phyloP scores from a whole-genome alignment of 2,113 vertebrate genomes.

The Edolisoma coerulescens region DNA sequence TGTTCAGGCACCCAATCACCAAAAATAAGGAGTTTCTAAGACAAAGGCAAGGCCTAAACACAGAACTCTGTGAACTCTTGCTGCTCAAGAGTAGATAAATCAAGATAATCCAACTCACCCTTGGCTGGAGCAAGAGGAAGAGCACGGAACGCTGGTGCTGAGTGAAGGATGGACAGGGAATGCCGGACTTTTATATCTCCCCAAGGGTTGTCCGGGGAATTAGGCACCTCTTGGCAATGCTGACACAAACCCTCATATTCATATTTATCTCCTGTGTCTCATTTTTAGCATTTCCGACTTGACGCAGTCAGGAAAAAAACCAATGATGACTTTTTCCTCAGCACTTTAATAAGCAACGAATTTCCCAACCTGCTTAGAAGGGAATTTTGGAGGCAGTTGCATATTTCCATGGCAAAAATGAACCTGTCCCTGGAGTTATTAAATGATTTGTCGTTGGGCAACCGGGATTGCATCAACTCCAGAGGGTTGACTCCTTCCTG shows the following conservation, averaged over 20 bases:
- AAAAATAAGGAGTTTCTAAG: not conserved
- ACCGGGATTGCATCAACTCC: not conserved
- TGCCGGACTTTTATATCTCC: not conserved
- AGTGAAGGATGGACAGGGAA: not conserved
- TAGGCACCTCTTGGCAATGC: not conserved
- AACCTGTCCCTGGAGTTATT: conserved; percentile 15
- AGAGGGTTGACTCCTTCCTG: not conserved
- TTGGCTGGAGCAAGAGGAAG: not conserved
- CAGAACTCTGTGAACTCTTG: not conserved
- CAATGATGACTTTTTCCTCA: not conserved
- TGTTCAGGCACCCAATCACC: not conserved
- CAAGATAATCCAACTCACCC: not conserved
- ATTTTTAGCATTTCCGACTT: not conserved
- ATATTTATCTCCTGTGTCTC: not conserved
- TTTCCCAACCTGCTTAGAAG: conserved; percentile 51
- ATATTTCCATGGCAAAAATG: not conserved
- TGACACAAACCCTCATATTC: not conserved
- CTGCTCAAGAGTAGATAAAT: not conserved
- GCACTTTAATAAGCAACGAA: not conserved
- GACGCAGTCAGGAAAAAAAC: not conserved
- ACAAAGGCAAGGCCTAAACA: not conserved
- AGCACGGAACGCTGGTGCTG: not conserved
- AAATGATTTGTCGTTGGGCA: conserved; percentile 25
- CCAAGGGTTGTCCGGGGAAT: not conserved
- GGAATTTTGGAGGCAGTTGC: not conserved